Conservation (phyloP, 64 coral and sea anemone species). For the Montipora efflorescens region DNA sequence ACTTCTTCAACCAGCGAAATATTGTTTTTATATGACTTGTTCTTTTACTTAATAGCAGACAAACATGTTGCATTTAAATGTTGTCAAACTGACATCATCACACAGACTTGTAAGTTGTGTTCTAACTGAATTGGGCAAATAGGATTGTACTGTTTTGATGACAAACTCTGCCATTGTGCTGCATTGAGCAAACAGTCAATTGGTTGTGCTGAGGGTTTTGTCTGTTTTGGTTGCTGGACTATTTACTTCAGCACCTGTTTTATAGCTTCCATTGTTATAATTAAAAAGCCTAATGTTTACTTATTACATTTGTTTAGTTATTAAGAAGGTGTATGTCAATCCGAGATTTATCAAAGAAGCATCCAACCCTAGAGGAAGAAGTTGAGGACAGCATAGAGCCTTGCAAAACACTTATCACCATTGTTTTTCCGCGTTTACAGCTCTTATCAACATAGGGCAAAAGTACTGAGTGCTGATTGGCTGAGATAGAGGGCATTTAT, state of each 20-base stretch:
- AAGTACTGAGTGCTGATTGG: too few relatives aligned
- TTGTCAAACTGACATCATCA: too few relatives aligned
- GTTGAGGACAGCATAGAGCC: constrained; percentile 54
- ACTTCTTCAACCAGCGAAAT: too few relatives aligned
- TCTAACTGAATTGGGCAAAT: too few relatives aligned
- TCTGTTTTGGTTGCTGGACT: not conserved
- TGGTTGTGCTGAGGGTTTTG: not conserved
- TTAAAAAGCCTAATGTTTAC: not conserved
- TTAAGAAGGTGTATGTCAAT: constrained; percentile 59
- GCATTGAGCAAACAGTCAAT: not conserved
- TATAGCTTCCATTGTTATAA: not conserved
- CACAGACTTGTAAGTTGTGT: too few relatives aligned
- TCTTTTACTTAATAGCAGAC: too few relatives aligned
- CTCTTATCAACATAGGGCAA: not conserved
- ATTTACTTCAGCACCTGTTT: not conserved
- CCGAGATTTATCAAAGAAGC: constrained; percentile 48
- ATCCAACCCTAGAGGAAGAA: constrained; percentile 61
- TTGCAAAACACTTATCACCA: constrained; percentile 48
- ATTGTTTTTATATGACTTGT: too few relatives aligned
- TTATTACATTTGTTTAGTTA: not conserved
- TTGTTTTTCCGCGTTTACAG: constrained; percentile 47
- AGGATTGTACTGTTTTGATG: too few relatives aligned
- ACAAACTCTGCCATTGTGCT: not conserved
- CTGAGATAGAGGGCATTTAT: too few relatives aligned
- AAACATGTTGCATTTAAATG: too few relatives aligned